phyloP scores from a whole-genome alignment of 2,113 vertebrate species.

The Neofelis nebulosa region DNA sequence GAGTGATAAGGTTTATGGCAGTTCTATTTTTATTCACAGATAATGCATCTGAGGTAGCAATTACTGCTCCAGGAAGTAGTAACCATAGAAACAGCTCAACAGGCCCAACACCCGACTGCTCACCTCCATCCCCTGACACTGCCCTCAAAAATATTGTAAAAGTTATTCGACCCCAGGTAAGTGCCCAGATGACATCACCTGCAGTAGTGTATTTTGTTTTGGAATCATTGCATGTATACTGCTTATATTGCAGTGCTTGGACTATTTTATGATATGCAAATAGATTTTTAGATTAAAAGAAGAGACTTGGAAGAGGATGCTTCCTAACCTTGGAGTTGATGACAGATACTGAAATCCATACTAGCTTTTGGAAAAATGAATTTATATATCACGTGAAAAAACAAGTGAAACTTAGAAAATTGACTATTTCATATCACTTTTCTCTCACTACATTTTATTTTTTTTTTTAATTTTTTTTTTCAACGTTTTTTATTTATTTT shows the following conservation, averaged over 20 bases:
- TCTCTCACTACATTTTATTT: background rate
- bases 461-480: too few species aligned
- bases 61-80: slow-evolving; percentile 91
- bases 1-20: slow-evolving; percentile 76
- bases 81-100: slow-evolving; percentile 96
- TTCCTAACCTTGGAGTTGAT: slow-evolving; percentile 21
- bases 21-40: slow-evolving; percentile 89
- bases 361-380: slow-evolving; percentile 39
- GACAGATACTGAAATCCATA: background rate
- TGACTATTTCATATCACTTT: background rate
- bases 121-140: slow-evolving; percentile 97
- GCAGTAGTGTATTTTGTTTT: background rate
- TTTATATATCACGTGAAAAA: slow-evolving; percentile 33
- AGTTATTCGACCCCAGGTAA: slow-evolving; percentile 99
- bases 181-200: slow-evolving; percentile 65
- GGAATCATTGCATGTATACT: background rate
- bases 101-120: slow-evolving; percentile 98
- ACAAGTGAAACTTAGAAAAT: slow-evolving; percentile 16
- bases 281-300: slow-evolving; percentile 37
- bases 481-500: too few species aligned
- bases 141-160: slow-evolving; percentile 98
- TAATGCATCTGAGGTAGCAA: slow-evolving; percentile 91
- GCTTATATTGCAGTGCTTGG: background rate
- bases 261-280: background rate
- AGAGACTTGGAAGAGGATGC: background rate